Evolutionary conservation across 2,888 invertebrate species (phyloP).

Genomic region (Rhagonycha lutea): DNA sequence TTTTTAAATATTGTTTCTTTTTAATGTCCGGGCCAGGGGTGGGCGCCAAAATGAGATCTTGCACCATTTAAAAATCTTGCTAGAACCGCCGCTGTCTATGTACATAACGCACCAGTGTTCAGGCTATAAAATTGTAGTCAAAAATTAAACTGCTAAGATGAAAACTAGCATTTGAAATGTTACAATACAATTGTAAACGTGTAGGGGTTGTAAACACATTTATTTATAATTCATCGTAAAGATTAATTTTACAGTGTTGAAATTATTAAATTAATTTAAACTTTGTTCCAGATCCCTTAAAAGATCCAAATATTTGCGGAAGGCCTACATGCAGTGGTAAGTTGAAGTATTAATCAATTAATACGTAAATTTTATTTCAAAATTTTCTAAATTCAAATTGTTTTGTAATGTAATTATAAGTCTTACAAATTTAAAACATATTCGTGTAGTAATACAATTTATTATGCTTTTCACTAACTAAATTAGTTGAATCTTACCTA

Average conservation of each 20-base stretch:
- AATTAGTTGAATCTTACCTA: conserved; percentile 2
- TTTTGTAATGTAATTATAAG: background rate
- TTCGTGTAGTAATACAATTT: background rate
- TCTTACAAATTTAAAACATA: background rate
- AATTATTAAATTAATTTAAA: background rate
- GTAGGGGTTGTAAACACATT: too few species aligned
- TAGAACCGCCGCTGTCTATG: too few species aligned
- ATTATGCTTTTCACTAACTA: background rate
- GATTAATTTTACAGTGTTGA: background rate
- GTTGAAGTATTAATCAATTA: conserved; percentile 39
- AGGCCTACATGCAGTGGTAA: conserved; percentile 68
- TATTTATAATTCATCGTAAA: background rate
- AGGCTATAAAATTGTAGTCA: too few species aligned
- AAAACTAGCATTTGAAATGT: too few species aligned
- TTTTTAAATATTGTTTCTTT: too few species aligned
- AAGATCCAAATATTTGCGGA: conserved; percentile 74
- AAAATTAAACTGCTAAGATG: too few species aligned
- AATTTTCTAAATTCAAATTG: background rate
- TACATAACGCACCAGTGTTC: too few species aligned
- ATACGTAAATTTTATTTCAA: background rate
- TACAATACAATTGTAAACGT: too few species aligned
- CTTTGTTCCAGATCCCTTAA: conserved; percentile 66
- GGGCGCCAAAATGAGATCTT: too few species aligned
- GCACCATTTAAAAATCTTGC: too few species aligned
- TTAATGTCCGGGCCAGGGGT: too few species aligned